These are phyloP conservation scores for Caiman crocodilus DNA, from an alignment of 2,797 vertebrate species.

Conservation along the genomic window DNA sequence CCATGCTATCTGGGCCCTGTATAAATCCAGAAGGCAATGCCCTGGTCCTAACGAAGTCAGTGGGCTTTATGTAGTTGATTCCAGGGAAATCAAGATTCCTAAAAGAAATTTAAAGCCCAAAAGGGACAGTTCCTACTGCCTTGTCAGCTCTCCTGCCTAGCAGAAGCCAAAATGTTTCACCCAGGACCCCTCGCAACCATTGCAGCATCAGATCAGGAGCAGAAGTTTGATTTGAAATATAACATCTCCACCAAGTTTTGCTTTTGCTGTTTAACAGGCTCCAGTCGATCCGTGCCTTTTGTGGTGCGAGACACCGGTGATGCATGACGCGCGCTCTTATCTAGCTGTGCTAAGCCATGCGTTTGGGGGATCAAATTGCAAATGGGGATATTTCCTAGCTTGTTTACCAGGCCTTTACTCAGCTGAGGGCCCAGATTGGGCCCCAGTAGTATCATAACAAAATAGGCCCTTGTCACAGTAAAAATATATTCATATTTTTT, in stretches of 20 bases:
- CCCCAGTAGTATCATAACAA: background rate
- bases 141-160: background rate
- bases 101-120: background rate
- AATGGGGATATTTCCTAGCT: background rate
- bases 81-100: background rate
- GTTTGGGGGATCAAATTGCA: background rate
- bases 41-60: background rate
- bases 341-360: rapidly evolving
- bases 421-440: background rate
- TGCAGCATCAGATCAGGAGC: background rate
- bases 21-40: background rate
- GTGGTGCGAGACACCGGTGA: rapidly evolving
- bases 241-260: background rate
- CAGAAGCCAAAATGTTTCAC: background rate
- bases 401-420: background rate
- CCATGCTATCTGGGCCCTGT: background rate
- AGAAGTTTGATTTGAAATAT: background rate
- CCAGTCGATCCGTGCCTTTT: rapidly evolving
- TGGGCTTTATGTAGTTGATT: too few relatives aligned
- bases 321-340: rapidly evolving
- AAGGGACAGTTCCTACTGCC: background rate
- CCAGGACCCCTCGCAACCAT: background rate
- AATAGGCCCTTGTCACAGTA: background rate
- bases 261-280: rapidly evolving
- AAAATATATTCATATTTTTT: background rate